These are phyloP conservation scores for Chromis chromis DNA, from an alignment of 2,797 vertebrate genomes.

Conservation along the genomic window DNA sequence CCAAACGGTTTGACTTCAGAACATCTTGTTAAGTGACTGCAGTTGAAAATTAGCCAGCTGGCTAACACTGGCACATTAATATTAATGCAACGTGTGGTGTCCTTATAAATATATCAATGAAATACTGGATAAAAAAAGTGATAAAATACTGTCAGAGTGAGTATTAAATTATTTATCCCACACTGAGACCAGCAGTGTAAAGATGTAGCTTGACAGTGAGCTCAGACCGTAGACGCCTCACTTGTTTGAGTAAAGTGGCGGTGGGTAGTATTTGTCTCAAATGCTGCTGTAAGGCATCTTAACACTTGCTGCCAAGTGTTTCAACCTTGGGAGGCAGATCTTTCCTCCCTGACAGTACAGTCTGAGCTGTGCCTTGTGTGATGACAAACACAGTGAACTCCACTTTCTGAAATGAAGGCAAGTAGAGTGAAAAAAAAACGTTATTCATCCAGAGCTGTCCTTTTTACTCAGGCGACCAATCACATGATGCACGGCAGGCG, in stretches of 20 bases:
- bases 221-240: constrained; percentile 14
- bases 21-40: constrained; percentile 6
- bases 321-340: constrained; percentile 32
- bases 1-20: background rate
- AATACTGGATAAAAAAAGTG: background rate
- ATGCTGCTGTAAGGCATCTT: constrained; percentile 39
- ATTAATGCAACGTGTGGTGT: constrained; percentile 5
- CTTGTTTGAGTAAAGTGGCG: constrained; percentile 21
- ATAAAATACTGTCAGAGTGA: background rate
- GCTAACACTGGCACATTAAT: background rate
- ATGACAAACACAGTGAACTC: constrained; percentile 26
- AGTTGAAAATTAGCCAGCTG: constrained; percentile 19
- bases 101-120: background rate
- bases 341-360: constrained; percentile 28
- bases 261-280: constrained; percentile 35
- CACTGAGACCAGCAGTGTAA: constrained; percentile 10
- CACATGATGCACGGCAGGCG: background rate
- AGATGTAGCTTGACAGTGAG: background rate
- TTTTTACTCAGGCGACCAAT: constrained; percentile 26
- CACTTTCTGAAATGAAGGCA: constrained; percentile 15
- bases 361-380: constrained; percentile 19
- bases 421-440: constrained; percentile 6
- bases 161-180: background rate
- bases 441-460: constrained; percentile 32
- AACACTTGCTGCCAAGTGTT: constrained; percentile 44